phyloP scores from a whole-genome alignment of 2,888 invertebrate species.

The Trisateles emortualis region DNA sequence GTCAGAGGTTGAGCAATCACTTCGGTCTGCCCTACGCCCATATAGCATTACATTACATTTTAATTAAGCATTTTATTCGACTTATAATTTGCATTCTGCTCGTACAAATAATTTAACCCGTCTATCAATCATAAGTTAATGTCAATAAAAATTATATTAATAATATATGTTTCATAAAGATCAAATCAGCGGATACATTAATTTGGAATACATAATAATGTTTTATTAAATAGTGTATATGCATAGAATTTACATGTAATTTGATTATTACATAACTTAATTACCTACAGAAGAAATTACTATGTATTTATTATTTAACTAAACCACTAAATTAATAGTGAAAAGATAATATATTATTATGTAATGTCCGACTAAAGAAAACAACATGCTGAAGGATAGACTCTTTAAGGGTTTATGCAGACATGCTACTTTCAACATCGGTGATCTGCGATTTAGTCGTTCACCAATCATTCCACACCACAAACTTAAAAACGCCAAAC shows the following conservation, averaged over 20 bases:
- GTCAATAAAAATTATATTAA: slow-evolving; percentile 43
- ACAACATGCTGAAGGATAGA: too few relatives aligned
- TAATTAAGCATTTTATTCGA: slow-evolving; percentile 46
- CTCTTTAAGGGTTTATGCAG: too few relatives aligned
- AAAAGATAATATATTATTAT: too few relatives aligned
- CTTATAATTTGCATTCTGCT: slow-evolving; percentile 47
- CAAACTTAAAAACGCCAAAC: too few relatives aligned
- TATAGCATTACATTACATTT: slow-evolving; percentile 42
- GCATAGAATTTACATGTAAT: not conserved
- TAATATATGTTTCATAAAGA: slow-evolving; percentile 34
- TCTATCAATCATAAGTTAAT: slow-evolving; percentile 48
- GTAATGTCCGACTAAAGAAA: too few relatives aligned
- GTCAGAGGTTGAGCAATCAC: slow-evolving; percentile 29
- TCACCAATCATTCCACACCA: too few relatives aligned
- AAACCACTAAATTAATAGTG: too few relatives aligned
- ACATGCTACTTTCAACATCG: too few relatives aligned
- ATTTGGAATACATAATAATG: slow-evolving; percentile 32
- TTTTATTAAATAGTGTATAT: slow-evolving; percentile 1
- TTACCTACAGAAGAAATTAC: too few relatives aligned
- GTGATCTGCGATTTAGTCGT: too few relatives aligned
- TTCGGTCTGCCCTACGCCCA: slow-evolving; percentile 43
- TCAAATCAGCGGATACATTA: slow-evolving; percentile 34
- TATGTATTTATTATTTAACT: too few relatives aligned
- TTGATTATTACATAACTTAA: not conserved
- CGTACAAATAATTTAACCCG: slow-evolving; percentile 42